Conservation (phyloP, 2,888 invertebrate species). For the Tachina lurida region DNA sequence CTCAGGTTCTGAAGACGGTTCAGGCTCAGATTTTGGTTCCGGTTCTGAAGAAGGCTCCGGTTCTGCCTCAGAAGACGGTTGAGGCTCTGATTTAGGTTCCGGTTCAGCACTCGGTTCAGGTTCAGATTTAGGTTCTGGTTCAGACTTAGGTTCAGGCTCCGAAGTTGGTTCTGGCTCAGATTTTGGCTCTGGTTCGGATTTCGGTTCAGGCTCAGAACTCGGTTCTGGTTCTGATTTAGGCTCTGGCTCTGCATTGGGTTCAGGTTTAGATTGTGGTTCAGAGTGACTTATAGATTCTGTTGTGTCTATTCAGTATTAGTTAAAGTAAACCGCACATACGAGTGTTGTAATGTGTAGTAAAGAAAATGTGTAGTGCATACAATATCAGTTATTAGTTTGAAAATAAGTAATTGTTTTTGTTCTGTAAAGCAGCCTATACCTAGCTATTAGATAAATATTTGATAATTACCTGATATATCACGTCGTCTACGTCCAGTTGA, state of each 20-base stretch:
- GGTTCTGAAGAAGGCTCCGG: slow-evolving; percentile 83
- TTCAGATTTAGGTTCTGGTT: slow-evolving; percentile 79
- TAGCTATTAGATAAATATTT: background rate
- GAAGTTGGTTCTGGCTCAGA: slow-evolving; percentile 68
- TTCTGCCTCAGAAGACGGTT: slow-evolving; percentile 78
- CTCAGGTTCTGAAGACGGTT: slow-evolving; percentile 81
- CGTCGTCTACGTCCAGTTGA: slow-evolving; percentile 82
- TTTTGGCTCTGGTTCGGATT: slow-evolving; percentile 82
- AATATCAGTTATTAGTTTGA: slow-evolving; percentile 25
- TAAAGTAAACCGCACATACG: slow-evolving; percentile 30
- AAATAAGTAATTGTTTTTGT: slow-evolving; percentile 25
- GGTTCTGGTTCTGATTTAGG: slow-evolving; percentile 80
- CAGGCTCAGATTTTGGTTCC: slow-evolving; percentile 81
- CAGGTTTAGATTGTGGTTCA: slow-evolving; percentile 80
- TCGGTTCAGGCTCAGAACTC: slow-evolving; percentile 78
- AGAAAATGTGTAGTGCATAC: slow-evolving; percentile 75
- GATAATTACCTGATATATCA: slow-evolving; percentile 75
- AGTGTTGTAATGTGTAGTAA: slow-evolving; percentile 40
- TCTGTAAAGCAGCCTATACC: slow-evolving; percentile 31
- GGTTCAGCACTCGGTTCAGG: slow-evolving; percentile 82
- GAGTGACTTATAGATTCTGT: slow-evolving; percentile 73
- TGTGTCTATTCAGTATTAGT: slow-evolving; percentile 63
- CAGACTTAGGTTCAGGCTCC: slow-evolving; percentile 71
- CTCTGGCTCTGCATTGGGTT: slow-evolving; percentile 78
- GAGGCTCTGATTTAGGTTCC: slow-evolving; percentile 82